These are phyloP conservation scores for Parambassis ranga DNA, from an alignment of 2,797 vertebrate genomes.

Conservation along the genomic window DNA sequence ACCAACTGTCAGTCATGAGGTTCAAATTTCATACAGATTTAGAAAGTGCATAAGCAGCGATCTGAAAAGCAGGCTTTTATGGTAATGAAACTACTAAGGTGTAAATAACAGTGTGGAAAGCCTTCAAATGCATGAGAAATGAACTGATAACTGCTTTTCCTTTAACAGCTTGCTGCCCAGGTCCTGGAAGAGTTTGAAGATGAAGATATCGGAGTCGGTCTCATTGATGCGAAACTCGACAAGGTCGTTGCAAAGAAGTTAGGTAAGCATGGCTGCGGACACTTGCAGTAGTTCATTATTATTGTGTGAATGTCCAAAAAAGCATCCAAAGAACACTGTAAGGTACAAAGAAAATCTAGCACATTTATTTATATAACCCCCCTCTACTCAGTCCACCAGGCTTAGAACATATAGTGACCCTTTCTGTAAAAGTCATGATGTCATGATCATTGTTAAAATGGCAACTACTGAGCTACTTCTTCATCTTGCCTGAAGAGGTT, in stretches of 20 bases:
- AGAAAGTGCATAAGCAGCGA: conserved; percentile 80
- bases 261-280: conserved; percentile 73
- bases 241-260: conserved; percentile 87
- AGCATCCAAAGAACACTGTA: no score
- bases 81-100: conserved; percentile 66
- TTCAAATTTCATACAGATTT: conserved; percentile 82
- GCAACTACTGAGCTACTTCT: no score
- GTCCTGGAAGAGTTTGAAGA: conserved; percentile 91
- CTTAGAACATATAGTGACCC: no score
- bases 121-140: background rate
- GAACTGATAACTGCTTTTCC: background rate
- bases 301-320: no score
- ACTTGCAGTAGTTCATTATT: background rate
- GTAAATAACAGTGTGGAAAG: background rate
- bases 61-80: conserved; percentile 78
- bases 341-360: no score
- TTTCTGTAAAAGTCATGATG: no score
- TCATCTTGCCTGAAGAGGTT: no score
- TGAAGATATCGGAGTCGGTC: conserved; percentile 88
- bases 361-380: no score
- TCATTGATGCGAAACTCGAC: conserved; percentile 88
- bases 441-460: no score
- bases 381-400: no score
- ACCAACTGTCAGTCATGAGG: conserved; percentile 68
- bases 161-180: conserved; percentile 88